Percentiles rank a stretch among this genome's conserved stretches.
These are phyloP conservation scores for Sclerurus mexicanus DNA, from an alignment of 2,113 vertebrate genomes.

Conservation along the genomic window DNA sequence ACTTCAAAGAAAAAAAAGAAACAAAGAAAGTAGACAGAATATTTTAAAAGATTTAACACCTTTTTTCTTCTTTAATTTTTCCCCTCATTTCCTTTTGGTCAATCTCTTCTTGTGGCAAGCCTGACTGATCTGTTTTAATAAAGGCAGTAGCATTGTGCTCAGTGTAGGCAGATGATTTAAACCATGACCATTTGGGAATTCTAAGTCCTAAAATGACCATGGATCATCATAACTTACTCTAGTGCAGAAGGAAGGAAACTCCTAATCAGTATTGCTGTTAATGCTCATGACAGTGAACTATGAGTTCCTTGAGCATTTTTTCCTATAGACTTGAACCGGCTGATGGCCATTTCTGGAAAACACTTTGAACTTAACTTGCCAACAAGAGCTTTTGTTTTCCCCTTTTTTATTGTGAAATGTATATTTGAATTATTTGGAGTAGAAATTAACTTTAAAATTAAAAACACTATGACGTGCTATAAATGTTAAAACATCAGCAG, in stretches of 20 bases:
- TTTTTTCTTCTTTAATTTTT: not conserved
- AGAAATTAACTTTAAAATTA: not conserved
- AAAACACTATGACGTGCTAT: not conserved
- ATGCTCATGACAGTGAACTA: not conserved
- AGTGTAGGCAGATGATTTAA: conserved; percentile 14
- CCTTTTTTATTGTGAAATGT: not conserved
- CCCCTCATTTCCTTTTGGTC: not conserved
- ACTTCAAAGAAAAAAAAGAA: not conserved
- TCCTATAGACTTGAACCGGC: not conserved
- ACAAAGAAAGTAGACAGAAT: not conserved
- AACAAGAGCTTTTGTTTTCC: not conserved
- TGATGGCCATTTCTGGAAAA: not conserved
- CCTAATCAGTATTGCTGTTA: not conserved
- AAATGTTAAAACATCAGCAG: not conserved
- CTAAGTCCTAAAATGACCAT: not conserved
- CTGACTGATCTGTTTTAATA: conserved; percentile 21
- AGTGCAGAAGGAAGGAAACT: not conserved
- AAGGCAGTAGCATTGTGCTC: not conserved
- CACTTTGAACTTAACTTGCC: not conserved
- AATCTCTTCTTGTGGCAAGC: not conserved
- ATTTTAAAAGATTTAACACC: not conserved
- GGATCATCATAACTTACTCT: not conserved
- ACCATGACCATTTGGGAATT: not conserved
- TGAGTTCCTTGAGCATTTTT: conserved; percentile 23
- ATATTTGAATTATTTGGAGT: not conserved